These are phyloP conservation scores for Maccullochella peelii DNA, from an alignment of 2,113 vertebrate species.

Conservation along the genomic window DNA sequence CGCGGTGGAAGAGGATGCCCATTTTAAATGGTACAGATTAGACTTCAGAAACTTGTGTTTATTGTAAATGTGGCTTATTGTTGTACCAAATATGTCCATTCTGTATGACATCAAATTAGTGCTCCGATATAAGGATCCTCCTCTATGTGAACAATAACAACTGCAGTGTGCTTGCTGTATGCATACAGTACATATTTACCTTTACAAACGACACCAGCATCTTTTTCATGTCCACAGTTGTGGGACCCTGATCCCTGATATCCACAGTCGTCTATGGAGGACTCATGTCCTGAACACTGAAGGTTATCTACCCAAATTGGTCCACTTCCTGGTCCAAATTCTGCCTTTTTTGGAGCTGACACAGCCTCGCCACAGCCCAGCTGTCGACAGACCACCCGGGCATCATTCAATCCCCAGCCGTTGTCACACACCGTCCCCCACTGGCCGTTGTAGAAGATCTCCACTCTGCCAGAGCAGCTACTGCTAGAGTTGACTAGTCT, in stretches of 20 bases:
- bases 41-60: too few species aligned
- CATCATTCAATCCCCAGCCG: not conserved
- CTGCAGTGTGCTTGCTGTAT: not conserved
- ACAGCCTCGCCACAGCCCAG: conserved; percentile 12
- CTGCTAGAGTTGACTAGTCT: conserved; percentile 3
- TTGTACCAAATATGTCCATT: too few species aligned
- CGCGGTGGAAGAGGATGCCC: too few species aligned
- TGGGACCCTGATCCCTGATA: not conserved
- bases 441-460: not conserved
- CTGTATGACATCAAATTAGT: too few species aligned
- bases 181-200: not conserved
- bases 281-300: conserved; percentile 1
- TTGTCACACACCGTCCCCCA: conserved; percentile 25
- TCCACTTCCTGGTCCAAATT: conserved; percentile 14
- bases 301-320: not conserved
- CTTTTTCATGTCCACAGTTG: not conserved
- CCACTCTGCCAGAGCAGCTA: conserved; percentile 14
- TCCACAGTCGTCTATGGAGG: not conserved
- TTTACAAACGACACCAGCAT: not conserved
- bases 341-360: not conserved
- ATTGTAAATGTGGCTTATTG: too few species aligned
- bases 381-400: conserved; percentile 10
- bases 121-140: not conserved
- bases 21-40: too few species aligned
- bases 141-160: not conserved